Percentiles rank a stretch among this genome's conserved stretches.
These are phyloP conservation scores for Eulithis prunata DNA, from an alignment of 2,888 invertebrate species.

Conservation along the genomic window DNA sequence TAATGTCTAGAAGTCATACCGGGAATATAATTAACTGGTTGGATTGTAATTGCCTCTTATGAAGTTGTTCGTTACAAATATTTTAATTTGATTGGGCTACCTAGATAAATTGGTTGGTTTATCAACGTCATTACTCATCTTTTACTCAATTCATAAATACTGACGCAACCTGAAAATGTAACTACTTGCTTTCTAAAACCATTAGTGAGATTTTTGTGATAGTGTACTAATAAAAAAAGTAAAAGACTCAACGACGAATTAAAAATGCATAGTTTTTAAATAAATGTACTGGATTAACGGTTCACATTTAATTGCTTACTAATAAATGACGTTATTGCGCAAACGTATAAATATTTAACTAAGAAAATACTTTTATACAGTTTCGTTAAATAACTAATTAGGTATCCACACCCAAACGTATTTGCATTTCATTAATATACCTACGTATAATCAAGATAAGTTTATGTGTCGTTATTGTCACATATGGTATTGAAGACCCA, in stretches of 20 bases:
- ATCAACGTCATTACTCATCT: no score
- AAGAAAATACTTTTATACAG: constrained; percentile 17
- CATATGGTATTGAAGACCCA: constrained; percentile 36
- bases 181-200: no score
- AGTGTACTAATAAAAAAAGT: constrained; percentile 2
- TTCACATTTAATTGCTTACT: constrained; percentile 6
- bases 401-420: constrained; percentile 21
- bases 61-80: constrained; percentile 33
- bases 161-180: no score
- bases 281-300: not conserved
- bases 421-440: constrained; percentile 34
- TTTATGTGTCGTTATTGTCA: constrained; percentile 31
- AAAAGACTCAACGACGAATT: not conserved
- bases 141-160: no score
- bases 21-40: constrained; percentile 58
- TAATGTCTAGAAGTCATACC: constrained; percentile 61
- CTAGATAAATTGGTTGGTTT: no score
- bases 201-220: not conserved
- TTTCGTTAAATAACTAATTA: constrained; percentile 26
- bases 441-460: constrained; percentile 25
- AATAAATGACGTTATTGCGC: constrained; percentile 8
- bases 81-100: constrained; percentile 3
- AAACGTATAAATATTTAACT: constrained; percentile 26
- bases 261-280: not conserved
- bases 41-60: constrained; percentile 42